Percentiles rank a stretch among this genome's conserved stretches.
Evolutionary conservation across 1,140 invertebrate genomes (phyloP).

Genomic region (Macrobrachium rosenbergii): DNA sequence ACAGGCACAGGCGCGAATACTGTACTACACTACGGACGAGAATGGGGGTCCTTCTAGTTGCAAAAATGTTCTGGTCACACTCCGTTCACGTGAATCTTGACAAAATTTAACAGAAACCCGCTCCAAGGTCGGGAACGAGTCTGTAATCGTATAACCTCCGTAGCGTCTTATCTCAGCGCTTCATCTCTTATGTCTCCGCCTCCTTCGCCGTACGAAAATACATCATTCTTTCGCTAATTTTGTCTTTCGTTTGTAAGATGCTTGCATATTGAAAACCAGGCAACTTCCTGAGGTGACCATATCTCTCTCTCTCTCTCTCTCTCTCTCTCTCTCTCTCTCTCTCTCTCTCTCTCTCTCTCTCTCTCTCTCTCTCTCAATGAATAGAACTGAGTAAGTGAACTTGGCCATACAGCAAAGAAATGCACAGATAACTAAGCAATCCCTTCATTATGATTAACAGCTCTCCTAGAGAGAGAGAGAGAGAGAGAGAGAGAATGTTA

Average conservation of each 20-base stretch:
- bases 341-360: background rate
- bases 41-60: too few species aligned
- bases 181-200: background rate
- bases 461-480: conserved; percentile 5
- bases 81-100: too few species aligned
- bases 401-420: background rate
- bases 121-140: background rate
- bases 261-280: background rate
- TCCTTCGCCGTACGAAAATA: background rate
- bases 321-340: background rate
- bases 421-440: background rate
- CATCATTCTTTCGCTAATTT: background rate
- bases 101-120: background rate
- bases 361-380: background rate
- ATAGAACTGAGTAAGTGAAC: background rate
- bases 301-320: background rate
- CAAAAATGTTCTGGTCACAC: too few species aligned
- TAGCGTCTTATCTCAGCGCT: background rate
- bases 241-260: background rate
- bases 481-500: too few species aligned
- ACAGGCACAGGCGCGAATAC: too few species aligned
- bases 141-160: background rate
- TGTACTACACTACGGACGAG: too few species aligned
- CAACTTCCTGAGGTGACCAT: background rate
- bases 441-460: background rate